Conservation (phyloP, 2,113 vertebrate species). For the Halcyon senegalensis region DNA sequence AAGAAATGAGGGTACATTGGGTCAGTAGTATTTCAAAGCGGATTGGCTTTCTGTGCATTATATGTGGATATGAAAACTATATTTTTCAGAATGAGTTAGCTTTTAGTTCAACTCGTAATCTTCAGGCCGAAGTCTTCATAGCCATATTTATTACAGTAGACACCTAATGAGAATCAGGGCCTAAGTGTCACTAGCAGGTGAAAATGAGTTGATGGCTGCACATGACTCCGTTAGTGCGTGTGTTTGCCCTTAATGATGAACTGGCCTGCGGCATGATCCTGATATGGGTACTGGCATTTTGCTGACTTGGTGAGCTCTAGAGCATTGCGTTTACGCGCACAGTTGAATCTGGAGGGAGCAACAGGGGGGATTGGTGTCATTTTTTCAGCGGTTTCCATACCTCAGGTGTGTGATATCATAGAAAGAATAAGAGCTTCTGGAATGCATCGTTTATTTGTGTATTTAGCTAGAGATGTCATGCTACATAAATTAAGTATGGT, state of each 20-base stretch:
- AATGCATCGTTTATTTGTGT: neutral
- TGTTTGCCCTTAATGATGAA: neutral
- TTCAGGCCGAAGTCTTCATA: neutral
- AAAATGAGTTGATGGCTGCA: neutral
- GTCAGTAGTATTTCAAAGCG: neutral
- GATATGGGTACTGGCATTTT: neutral
- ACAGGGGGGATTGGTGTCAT: neutral
- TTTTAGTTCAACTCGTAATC: neutral
- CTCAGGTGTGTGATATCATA: neutral
- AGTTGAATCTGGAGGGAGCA: neutral
- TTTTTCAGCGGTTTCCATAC: neutral
- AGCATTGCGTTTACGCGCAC: fast-evolving
- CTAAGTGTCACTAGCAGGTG: neutral
- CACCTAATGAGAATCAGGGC: neutral
- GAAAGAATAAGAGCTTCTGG: neutral
- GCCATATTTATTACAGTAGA: neutral
- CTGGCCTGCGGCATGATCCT: neutral
- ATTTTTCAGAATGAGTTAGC: neutral
- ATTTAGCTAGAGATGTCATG: neutral
- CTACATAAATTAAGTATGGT: neutral
- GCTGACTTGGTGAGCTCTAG: neutral
- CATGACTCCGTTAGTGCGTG: neutral
- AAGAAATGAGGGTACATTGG: neutral
- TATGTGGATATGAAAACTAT: neutral
- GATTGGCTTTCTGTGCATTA: neutral